A percentile compares a stretch with the other conserved stretches of the same genome.
Evolutionary conservation across 2,113 vertebrate species (phyloP).

Genomic region (Benthochromis sp.): DNA sequence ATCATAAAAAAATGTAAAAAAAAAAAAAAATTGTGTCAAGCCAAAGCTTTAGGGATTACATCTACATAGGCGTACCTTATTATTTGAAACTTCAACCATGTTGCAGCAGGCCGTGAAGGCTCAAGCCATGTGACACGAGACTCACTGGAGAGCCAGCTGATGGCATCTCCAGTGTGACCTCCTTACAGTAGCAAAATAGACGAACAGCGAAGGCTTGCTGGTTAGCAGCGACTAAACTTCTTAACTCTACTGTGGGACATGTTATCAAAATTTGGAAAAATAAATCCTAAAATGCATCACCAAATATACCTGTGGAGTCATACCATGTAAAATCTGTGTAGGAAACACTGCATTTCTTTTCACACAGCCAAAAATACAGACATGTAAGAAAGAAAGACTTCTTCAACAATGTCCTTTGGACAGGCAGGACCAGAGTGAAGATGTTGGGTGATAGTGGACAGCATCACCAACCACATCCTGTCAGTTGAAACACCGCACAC

Average conservation of each 20-base stretch:
- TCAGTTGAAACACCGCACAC: background rate
- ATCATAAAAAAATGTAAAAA: background rate
- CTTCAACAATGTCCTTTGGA: background rate
- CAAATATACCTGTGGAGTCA: background rate
- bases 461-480: background rate
- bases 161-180: background rate
- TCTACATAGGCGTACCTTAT: background rate
- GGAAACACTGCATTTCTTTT: background rate
- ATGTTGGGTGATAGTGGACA: background rate
- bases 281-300: background rate
- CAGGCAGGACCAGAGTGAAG: fast-evolving
- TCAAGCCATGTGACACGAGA: background rate
- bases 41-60: background rate
- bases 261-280: background rate
- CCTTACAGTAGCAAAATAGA: background rate
- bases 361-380: background rate
- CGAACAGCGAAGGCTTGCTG: fast-evolving
- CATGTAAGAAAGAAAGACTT: background rate
- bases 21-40: background rate
- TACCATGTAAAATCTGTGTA: background rate
- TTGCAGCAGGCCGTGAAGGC: fast-evolving
- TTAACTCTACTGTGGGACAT: background rate
- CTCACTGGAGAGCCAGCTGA: background rate
- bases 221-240: background rate
- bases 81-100: background rate